Base-by-base conservation (phyloP, 2,113 vertebrate genomes). In the Myotis yumanensis region DNA sequence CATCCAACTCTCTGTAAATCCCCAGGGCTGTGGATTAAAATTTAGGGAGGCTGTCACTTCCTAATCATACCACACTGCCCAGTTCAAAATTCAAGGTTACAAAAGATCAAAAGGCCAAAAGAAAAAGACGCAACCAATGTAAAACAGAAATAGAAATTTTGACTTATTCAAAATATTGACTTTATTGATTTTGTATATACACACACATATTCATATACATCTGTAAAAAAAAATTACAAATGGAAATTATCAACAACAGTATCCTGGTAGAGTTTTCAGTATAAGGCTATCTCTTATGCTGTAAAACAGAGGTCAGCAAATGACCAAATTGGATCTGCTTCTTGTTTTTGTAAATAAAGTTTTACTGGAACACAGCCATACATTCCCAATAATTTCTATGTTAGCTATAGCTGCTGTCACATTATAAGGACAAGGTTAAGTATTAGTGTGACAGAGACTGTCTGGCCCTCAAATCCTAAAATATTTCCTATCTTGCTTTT, bases 301-400 rank as follows among this genome's bases (percentile, higher is more conserved):
- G 51, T 81, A 54, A 69, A 90, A 52, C 23, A 59, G 28, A 37
- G 18, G 20, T 46, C 43, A 66, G 46, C 30, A 57, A 57, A 52
- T 23, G 46, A 46, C 15, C 66, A 88, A 59, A n/a, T 2, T 86
- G 46, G 37, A 16, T 2, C 20, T 81, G 43, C 52, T 86, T 86
- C 43, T 6, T 80, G 5, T n/a, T 82, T 87, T 54, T 48, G 51
- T 73, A 86, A 87, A 92, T 87, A 87, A 59, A 95, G 25, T 59
- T 87, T 92, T 84, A 87, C 54, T 62, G 25, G 25, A 83, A 75
- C 77, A 75, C 64, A 37, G 62, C 7, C 30, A 62, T 48, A 20
- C 32, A 62, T 64, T 25, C 37, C 35, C n/a, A 32, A 17, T n/a
- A 23, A 64, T 46, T 93, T 85, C 46, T 20, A 0, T 16, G 54